Conservation (phyloP, 2,113 vertebrate species). For the Dryoscopus gambensis region DNA sequence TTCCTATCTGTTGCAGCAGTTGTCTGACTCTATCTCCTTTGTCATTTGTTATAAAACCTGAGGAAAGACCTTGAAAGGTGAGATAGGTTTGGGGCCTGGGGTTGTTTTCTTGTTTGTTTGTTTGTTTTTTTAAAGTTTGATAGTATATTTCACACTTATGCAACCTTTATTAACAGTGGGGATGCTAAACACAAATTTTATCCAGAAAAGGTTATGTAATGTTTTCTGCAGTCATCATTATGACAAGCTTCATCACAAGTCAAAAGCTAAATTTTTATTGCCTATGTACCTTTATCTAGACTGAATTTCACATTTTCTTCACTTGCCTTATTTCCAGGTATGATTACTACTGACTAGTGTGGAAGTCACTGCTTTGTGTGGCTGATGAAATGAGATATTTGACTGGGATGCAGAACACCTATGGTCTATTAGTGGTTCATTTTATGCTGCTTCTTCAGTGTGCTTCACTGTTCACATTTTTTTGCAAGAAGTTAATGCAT, state of each 20-base stretch:
- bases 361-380: neutral
- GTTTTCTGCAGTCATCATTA: neutral
- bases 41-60: neutral
- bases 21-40: neutral
- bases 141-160: rapidly evolving
- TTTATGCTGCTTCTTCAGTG: neutral
- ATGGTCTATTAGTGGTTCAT: neutral
- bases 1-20: neutral
- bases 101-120: too few species aligned
- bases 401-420: neutral
- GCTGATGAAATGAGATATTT: neutral
- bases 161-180: neutral
- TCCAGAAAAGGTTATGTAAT: neutral
- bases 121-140: neutral
- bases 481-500: neutral
- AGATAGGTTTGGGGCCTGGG: neutral
- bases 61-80: conserved; percentile 1
- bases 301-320: neutral
- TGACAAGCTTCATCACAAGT: neutral
- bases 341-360: neutral
- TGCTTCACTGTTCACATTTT: neutral
- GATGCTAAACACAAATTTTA: neutral
- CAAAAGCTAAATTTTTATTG: neutral
- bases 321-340: neutral
- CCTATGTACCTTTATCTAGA: neutral